Evolutionary conservation across 1,140 invertebrate species (phyloP).

Genomic region (Drosophila simulans): DNA sequence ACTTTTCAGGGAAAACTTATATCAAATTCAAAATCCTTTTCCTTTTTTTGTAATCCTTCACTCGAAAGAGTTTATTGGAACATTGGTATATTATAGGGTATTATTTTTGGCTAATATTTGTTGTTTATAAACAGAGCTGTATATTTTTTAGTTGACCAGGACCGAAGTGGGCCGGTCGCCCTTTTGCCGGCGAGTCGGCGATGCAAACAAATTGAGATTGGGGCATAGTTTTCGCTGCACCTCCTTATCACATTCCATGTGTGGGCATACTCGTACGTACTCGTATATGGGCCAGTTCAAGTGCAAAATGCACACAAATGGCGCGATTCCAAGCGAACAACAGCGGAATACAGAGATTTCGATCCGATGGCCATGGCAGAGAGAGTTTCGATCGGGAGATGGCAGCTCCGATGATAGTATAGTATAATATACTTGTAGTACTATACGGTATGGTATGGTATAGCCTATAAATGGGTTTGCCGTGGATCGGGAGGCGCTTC

Average conservation of each 20-base stretch:
- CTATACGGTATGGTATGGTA: not conserved
- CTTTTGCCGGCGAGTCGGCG: constrained; percentile 45
- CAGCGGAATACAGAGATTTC: constrained; percentile 15
- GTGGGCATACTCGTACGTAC: not conserved
- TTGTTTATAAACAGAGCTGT: not conserved
- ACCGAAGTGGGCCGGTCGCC: constrained; percentile 42
- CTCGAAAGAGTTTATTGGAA: no score
- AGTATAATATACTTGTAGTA: not conserved
- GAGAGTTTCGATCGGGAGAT: constrained; percentile 22
- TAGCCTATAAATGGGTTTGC: constrained; percentile 46
- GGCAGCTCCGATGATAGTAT: constrained; percentile 8
- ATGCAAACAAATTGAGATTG: constrained; percentile 69
- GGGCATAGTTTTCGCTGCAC: constrained; percentile 30
- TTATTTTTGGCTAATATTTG: not conserved
- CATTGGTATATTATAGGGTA: no score
- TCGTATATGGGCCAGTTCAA: constrained; percentile 62
- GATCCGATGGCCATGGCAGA: constrained; percentile 11
- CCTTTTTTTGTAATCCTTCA: no score
- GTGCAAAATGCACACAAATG: constrained; percentile 72
- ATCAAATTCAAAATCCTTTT: no score
- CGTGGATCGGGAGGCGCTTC: constrained; percentile 33
- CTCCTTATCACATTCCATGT: constrained; percentile 52
- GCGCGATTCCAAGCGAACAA: constrained; percentile 34
- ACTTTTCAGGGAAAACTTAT: no score
- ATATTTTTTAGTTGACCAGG: constrained; percentile 16